Evolutionary conservation across 1,140 invertebrate genomes (phyloP), one percentile per base, ranked within the genome.

Genomic region (Phymorhynchus buccinoides): DNA sequence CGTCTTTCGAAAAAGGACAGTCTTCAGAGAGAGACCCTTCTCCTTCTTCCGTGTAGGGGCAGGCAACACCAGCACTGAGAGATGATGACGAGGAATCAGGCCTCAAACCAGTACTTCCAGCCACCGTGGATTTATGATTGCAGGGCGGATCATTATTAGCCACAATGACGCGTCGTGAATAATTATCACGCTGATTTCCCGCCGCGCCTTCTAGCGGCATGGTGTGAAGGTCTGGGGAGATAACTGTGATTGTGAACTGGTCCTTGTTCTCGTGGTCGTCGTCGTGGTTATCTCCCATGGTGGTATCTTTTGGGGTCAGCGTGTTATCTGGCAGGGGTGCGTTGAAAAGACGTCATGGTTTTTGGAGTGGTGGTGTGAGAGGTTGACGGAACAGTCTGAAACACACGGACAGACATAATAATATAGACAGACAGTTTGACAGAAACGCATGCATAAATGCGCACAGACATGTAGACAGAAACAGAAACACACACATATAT

Each of bases 221-320:
- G 22, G 81, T 39, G 32, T 62, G 81, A 73, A 83, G 81, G 27
- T 18, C 81, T 44, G 62, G 81, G 81, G 81, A 68, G 81, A 83
- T 71, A 56, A 73, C 37, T 32, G 22, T 42, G 2, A 32, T 66
- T 16, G 14, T 37, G 66, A 30, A 30, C n/a, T 37, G 22, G 22
- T 7, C 66, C 37, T 71, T 44, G 37, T n/a, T 42, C 39, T 44
- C n/a, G 39, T 32, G 37, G n/a, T 71, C 32, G 37, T n/a, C 30
- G 27, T 44, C n/a, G 39, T 32, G 37, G n/a, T 68, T 83, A 83
- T 83, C 81, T 71, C 66, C 81, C 81, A 6, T 71, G 37, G n/a
- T n/a, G n/a, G n/a, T n/a, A n/a, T n/a, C n/a, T n/a, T 73, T 42
- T 22, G 39, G 62, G 81, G 35, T 71, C 30, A 66, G 62, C n/a